These are phyloP conservation scores for Accipiter cooperii DNA, from an alignment of 2,113 vertebrate species.

Conservation along the genomic window DNA sequence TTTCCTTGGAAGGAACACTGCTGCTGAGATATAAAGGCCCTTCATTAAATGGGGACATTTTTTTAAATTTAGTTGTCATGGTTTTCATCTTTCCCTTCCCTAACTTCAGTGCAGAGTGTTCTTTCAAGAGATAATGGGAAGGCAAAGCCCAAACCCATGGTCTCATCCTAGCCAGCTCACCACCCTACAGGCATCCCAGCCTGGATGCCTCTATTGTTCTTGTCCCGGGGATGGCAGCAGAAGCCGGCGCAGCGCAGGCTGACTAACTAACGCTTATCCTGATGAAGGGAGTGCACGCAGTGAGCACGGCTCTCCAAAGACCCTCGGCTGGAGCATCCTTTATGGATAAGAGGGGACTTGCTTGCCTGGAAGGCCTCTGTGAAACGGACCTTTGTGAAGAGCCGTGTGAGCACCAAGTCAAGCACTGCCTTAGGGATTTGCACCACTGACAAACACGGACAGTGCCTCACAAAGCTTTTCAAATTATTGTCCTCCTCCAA, in stretches of 20 bases:
- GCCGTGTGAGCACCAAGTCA: not conserved
- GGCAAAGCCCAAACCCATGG: not conserved
- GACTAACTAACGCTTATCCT: not conserved
- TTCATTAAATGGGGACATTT: not conserved
- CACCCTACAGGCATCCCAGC: not conserved
- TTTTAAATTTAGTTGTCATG: not conserved
- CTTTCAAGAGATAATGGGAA: not conserved
- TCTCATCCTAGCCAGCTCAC: not conserved
- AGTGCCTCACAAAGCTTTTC: not conserved
- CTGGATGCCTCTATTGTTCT: not conserved
- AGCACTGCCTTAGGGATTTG: not conserved
- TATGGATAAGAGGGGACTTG: not conserved
- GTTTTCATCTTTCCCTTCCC: not conserved
- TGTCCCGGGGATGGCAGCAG: not conserved
- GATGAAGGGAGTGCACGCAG: fast-evolving
- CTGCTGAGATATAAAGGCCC: not conserved
- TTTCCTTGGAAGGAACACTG: not conserved
- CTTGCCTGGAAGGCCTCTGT: not conserved
- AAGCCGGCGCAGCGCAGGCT: fast-evolving
- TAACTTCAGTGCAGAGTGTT: not conserved
- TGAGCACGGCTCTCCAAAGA: fast-evolving
- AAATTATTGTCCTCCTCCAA: not conserved
- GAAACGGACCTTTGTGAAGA: not conserved
- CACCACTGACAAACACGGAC: fast-evolving
- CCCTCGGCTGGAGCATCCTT: not conserved